Evolutionary conservation across 2,797 vertebrate genomes (phyloP), one percentile per base, ranked within the genome.

Genomic region (Chanos chanos): DNA sequence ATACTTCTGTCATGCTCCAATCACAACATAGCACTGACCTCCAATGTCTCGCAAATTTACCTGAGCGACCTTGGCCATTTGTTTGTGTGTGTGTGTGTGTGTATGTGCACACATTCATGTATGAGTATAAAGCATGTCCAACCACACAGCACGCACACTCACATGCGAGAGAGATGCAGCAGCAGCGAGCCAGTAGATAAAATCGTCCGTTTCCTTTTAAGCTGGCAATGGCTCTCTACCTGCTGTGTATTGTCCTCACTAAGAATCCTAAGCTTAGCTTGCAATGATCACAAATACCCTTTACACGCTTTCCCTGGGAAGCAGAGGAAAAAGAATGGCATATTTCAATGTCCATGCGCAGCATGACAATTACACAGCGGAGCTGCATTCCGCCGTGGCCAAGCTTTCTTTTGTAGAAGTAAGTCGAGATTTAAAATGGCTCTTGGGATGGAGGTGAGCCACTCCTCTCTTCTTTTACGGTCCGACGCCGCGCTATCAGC

Each of bases 231-330:
- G 33, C 49, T 55, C 65, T 49, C 49, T 59, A 19, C 60, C 52
- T 59, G 41, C 56, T 61, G 66, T n/a, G 64, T 24, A 56, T 53
- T 64, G 56, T 59, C 57, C 34, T 61, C 65, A 31, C 52, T 61
- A 47, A 67, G 51, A 50, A 50, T 50, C 50, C 34, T 55, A 54
- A 67, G 60, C 12, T 33, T 61, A 53, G 44, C 64, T 61, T 54
- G 52, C 28, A 8, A 43, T 8, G 64, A 58, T 68, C 61, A 55
- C 56, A 70, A 64, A 63, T 51, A 55, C 56, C 36, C 64, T 49
- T 18, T 58, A 64, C 47, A 57, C 36, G 45, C 12, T 25, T 53
- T 56, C 27, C 28, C 61, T 50, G 54, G 12, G 44, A 19, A 47
- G 34, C 7, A 10, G 37, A 22, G 24, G n/a, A 39, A 57, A 48